Conservation (phyloP, 2,797 vertebrate genomes). For the Sandelia bainsii region DNA sequence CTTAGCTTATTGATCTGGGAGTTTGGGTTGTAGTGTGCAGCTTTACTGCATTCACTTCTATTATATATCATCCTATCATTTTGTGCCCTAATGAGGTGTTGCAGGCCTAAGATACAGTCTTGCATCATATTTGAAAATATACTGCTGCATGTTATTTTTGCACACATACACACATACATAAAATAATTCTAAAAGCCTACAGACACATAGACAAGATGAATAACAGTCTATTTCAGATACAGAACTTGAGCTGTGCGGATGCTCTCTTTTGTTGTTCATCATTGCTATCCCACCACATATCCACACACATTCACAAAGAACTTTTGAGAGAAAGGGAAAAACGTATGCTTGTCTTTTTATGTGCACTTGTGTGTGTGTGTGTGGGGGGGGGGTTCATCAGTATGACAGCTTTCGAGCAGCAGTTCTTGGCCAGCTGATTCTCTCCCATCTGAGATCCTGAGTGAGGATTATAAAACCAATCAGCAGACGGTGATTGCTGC, state of each 20-base stretch:
- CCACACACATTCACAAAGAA: conserved; percentile 30
- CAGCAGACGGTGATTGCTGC: conserved; percentile 82
- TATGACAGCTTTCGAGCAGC: conserved; percentile 70
- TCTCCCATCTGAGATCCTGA: conserved; percentile 81
- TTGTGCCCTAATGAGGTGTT: conserved; percentile 30
- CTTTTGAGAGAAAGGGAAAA: conserved; percentile 46
- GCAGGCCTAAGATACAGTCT: conserved; percentile 39
- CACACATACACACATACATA: conserved; percentile 2
- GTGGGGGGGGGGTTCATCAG: too few relatives aligned
- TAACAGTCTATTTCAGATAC: conserved; percentile 25
- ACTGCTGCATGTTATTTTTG: conserved; percentile 22
- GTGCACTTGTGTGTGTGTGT: conserved; percentile 9
- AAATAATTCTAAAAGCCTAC: conserved; percentile 4
- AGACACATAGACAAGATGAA: conserved; percentile 17
- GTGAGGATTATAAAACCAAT: conserved; percentile 86
- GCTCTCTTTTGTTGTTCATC: conserved; percentile 34
- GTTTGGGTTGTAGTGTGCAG: conserved; percentile 48
- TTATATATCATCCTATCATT: conserved; percentile 45
- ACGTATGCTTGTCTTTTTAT: conserved; percentile 20
- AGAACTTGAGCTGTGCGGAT: conserved; percentile 32
- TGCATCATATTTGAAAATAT: conserved; percentile 51
- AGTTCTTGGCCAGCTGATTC: conserved; percentile 77
- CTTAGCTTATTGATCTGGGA: conserved; percentile 74
- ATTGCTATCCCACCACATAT: conserved; percentile 18
- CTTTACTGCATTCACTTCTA: conserved; percentile 36